Evolutionary conservation across 2,113 vertebrate species (phyloP), one percentile per base, ranked within the genome.

Genomic region (Rhea americana): DNA sequence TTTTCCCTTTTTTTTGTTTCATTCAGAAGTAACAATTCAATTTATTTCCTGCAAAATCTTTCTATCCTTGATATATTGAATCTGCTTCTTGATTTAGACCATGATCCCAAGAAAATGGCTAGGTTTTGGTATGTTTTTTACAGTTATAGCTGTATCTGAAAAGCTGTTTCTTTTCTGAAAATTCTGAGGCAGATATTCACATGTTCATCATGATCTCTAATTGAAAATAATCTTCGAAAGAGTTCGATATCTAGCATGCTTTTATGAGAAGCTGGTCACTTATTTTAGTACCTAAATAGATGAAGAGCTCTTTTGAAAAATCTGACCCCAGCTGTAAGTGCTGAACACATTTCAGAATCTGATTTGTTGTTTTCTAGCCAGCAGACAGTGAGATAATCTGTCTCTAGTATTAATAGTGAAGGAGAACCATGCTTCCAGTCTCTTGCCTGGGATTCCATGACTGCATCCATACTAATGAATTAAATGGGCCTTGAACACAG

Each of bases 21-120:
- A 80, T 55, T 91, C 7, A 68, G 81, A 89, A 91, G 65, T 68
- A 95, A 79, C 37, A 13, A 65, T 77, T 78, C 92, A 21, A 90
- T 86, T 93, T 93, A 72, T 86, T 90, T 90, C 53, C 55, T 70
- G 25, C 30, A 82, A 82, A 86, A 62, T 67, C 53, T 53, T 59
- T 86, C 58, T 86, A 4, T 84, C 62, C 30, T 45, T 85, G 58
- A 66, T 62, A 37, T 3, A 13, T 13, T 39, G 35, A 80, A 77
- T 81, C 59, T 25, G 47, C 3, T 87, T 63, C 75, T 81, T 83
- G 67, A 67, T 82, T 45, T 88, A 72, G 58, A 53, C 25, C 2
- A 0, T 71, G 75, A 92, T 91, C 76, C 68, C 62, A 58, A 37
- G 77, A 51, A 26, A 82, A 16, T 13, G 50, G 50, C 50, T 91